These are phyloP conservation scores for Hippocampus guttulatus DNA, from an alignment of 2,113 vertebrate genomes.

Conservation along the genomic window DNA sequence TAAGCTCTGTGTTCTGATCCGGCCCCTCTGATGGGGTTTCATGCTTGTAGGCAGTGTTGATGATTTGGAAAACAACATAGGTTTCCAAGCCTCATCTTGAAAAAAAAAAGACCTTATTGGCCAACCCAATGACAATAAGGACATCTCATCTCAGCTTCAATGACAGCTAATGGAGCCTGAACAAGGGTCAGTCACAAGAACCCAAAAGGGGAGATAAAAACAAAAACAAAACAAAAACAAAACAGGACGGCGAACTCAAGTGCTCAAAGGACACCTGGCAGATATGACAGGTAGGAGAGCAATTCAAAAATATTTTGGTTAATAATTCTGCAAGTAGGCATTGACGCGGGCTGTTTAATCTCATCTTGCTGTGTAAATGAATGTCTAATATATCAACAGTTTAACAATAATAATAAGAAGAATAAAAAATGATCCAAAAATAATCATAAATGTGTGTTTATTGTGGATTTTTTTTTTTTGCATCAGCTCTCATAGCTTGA, in stretches of 20 bases:
- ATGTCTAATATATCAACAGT: slow-evolving; percentile 23
- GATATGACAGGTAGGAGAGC: slow-evolving; percentile 71
- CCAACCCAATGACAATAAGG: slow-evolving; percentile 27
- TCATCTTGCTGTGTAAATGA: slow-evolving; percentile 30
- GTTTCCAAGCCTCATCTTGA: slow-evolving; percentile 34
- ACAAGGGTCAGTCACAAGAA: slow-evolving; percentile 25
- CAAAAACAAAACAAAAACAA: background rate
- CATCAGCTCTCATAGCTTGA: background rate
- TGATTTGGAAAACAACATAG: slow-evolving; percentile 52
- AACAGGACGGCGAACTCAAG: slow-evolving; percentile 28
- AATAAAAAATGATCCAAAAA: background rate
- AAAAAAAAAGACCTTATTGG: slow-evolving; percentile 15
- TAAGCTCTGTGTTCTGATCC: slow-evolving; percentile 55
- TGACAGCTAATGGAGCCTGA: slow-evolving; percentile 52
- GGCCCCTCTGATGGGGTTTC: slow-evolving; percentile 64
- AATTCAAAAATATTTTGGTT: slow-evolving; percentile 5
- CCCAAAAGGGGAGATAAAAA: slow-evolving; percentile 42
- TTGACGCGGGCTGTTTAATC: slow-evolving; percentile 7
- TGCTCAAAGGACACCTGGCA: slow-evolving; percentile 48
- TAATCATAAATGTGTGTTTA: background rate
- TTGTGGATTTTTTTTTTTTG: background rate
- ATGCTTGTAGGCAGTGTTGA: slow-evolving; percentile 41
- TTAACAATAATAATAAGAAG: background rate
- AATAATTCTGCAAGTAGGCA: background rate
- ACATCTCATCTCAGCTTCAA: slow-evolving; percentile 28